Base-by-base conservation (phyloP, 2,888 invertebrate genomes). In the Calliscelio sp. region DNA sequence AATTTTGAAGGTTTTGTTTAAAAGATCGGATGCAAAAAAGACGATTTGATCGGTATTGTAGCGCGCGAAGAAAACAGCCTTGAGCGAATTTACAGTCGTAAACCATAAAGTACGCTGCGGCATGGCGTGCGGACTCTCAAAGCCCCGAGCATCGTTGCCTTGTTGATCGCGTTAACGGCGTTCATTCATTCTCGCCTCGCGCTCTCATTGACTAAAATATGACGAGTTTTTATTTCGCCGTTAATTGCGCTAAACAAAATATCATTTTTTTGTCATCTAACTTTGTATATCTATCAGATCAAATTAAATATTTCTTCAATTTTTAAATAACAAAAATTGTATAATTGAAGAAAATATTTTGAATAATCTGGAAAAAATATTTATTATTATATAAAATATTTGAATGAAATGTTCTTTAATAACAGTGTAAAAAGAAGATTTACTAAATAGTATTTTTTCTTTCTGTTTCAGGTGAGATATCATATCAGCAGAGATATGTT, bases 41-140 rank as follows among this genome's bases (percentile, higher is more conserved):
- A 83, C 84, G 71, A 87, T 84, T 79, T 85, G 87, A 86, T 89
- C 88, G 80, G 85, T 89, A 89, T 88, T 85, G 84, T 66, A 80
- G 59, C 79, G 82, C 86, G 75, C 77, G 71, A 63, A n/a, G n/a
- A 79, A 68, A 74, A 61, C 66, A 85, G 74, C 82, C 84, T 85
- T 82, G 84, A 74, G 86, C 70, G 86, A 88, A 88, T 88, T 87
- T 85, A 85, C 81, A 87, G 86, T 86, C 87, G 84, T 85, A 85
- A 87, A 88, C 80, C 86, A 80, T 83, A 86, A 82, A 83, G 83
- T 79, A 75, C 78, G 74, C 44, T 49, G 79, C 70, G 78, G 81
- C 66, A 79, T 85, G 71, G 85, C 85, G 83, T 82, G 79, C 57
- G 53, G 77, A 66, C 83, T 73, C 81, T 78, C 80, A 32, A 66